Percentiles rank a stretch among this genome's conserved stretches.
These are phyloP conservation scores for Channallabes apus DNA, from an alignment of 2,797 vertebrate genomes.

Conservation along the genomic window DNA sequence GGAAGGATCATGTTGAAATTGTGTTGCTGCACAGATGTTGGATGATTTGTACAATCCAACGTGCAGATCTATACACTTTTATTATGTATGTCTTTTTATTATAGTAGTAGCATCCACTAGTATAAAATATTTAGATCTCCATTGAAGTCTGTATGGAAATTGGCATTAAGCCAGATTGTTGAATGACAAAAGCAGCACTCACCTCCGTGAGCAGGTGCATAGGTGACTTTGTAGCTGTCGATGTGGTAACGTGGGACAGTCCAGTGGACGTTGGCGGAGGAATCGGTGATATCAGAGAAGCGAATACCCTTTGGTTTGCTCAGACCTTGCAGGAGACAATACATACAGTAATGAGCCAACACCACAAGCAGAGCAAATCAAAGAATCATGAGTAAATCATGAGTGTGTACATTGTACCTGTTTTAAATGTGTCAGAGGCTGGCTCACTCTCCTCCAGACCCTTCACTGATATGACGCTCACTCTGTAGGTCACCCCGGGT, in stretches of 20 bases:
- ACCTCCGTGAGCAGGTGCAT: slow-evolving; percentile 86
- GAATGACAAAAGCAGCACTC: slow-evolving; percentile 49
- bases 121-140: neutral
- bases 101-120: too few species aligned
- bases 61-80: neutral
- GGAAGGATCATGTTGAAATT: neutral
- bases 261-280: slow-evolving; percentile 86
- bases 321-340: slow-evolving; percentile 66
- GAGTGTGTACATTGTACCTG: slow-evolving; percentile 73
- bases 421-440: slow-evolving; percentile 77
- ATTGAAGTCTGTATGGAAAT: neutral
- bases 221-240: slow-evolving; percentile 84
- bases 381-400: too few species aligned
- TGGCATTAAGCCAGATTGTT: neutral
- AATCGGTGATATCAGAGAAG: slow-evolving; percentile 91
- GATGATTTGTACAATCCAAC: neutral
- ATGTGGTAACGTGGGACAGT: slow-evolving; percentile 75
- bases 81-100: neutral
- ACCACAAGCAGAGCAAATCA: neutral
- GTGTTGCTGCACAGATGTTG: neutral
- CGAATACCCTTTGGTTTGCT: slow-evolving; percentile 61
- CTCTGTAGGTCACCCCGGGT: slow-evolving; percentile 82
- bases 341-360: neutral
- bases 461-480: slow-evolving; percentile 83
- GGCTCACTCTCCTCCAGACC: slow-evolving; percentile 93